These are phyloP conservation scores for Seira musarum DNA, from an alignment of 2,888 invertebrate species.

Conservation along the genomic window DNA sequence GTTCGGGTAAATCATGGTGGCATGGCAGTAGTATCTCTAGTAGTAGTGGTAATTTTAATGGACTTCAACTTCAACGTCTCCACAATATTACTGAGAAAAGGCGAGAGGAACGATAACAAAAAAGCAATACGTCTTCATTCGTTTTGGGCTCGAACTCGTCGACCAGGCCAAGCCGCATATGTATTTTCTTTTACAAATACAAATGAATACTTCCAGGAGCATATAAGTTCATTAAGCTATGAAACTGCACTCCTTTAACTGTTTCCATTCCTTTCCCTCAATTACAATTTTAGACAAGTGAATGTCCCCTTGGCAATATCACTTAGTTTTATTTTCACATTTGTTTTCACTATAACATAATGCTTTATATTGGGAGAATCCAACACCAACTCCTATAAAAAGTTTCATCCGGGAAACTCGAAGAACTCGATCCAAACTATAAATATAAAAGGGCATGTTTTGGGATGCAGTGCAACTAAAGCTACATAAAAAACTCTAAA, in stretches of 20 bases:
- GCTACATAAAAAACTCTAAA: too few relatives aligned
- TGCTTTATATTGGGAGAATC: too few relatives aligned
- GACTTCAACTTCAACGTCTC: slow-evolving; percentile 12
- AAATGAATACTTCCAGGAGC: neutral
- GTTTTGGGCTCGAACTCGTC: too few relatives aligned
- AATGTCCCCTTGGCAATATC: slow-evolving; percentile 40
- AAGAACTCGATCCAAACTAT: too few relatives aligned
- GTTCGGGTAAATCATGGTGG: slow-evolving; percentile 13
- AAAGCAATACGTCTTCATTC: slow-evolving; percentile 40
- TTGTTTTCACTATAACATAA: slow-evolving; percentile 3
- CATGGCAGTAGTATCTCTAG: neutral
- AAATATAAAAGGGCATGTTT: too few relatives aligned
- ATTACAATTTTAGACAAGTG: slow-evolving; percentile 10
- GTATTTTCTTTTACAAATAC: too few relatives aligned
- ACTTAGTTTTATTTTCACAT: slow-evolving; percentile 36
- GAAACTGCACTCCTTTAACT: neutral
- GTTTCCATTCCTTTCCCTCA: slow-evolving; percentile 9
- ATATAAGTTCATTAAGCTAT: slow-evolving; percentile 15
- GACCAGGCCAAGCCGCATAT: too few relatives aligned
- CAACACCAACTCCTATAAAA: too few relatives aligned
- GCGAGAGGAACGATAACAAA: neutral
- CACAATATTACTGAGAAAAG: slow-evolving; percentile 3
- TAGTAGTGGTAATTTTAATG: slow-evolving; percentile 9
- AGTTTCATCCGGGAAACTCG: too few relatives aligned
- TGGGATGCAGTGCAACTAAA: too few relatives aligned